phyloP scores from a whole-genome alignment of 2,113 vertebrate genomes.

The Carlito syrichta region DNA sequence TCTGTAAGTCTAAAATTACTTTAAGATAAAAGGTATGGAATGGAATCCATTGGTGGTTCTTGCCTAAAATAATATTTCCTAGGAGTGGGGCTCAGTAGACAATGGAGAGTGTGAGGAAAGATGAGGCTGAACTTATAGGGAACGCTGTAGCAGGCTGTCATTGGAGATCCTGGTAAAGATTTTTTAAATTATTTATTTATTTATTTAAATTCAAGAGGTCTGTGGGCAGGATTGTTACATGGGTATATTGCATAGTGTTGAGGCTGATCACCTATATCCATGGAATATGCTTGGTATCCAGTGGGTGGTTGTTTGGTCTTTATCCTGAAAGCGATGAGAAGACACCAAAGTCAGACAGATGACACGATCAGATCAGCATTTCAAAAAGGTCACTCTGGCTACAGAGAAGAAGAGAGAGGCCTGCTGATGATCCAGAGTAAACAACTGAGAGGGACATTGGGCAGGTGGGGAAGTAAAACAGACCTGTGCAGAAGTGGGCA shows the following conservation, averaged over 20 bases:
- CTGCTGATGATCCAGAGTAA: background rate
- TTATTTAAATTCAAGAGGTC: no score
- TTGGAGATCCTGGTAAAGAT: background rate
- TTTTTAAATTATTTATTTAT: no score
- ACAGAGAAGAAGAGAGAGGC: background rate
- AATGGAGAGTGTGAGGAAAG: background rate
- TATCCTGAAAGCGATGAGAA: background rate
- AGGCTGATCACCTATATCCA: no score
- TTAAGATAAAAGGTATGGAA: background rate
- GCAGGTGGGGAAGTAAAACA: background rate
- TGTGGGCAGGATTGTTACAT: no score
- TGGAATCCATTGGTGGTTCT: no score
- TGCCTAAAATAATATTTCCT: background rate
- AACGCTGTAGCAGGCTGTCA: background rate
- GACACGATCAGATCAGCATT: background rate
- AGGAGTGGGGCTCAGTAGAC: background rate
- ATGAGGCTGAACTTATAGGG: background rate
- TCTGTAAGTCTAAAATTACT: background rate
- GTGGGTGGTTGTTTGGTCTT: no score
- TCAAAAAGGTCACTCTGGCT: background rate
- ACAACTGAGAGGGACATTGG: background rate
- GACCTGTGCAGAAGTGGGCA: background rate
- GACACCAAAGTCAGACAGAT: background rate
- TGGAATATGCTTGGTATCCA: no score
- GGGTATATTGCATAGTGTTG: no score